Evolutionary conservation across 2,888 invertebrate species (phyloP).

Genomic region (Apomyelois bistriatella): DNA sequence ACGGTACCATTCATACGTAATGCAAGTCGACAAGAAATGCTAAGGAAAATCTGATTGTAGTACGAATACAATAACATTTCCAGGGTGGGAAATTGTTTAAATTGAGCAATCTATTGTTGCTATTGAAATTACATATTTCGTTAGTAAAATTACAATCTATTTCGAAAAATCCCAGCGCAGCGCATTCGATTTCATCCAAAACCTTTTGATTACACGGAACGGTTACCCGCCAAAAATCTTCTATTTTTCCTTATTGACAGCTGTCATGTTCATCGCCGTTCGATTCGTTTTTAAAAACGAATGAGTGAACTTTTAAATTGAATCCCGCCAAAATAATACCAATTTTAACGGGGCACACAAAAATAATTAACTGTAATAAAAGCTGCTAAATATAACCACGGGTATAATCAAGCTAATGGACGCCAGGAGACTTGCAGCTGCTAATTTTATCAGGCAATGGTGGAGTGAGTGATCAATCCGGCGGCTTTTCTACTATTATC

Average conservation of each 20-base stretch:
- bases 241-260: background rate
- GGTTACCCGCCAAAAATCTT: background rate
- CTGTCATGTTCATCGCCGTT: constrained; percentile 1
- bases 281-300: background rate
- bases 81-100: background rate
- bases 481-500: background rate
- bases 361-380: constrained; percentile 7
- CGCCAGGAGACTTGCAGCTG: constrained; percentile 19
- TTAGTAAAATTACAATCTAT: background rate
- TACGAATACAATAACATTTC: background rate
- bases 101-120: background rate
- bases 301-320: constrained; percentile 5
- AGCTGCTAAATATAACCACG: constrained; percentile 19
- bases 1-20: constrained; percentile 7
- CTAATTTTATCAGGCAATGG: constrained; percentile 15
- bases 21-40: constrained; percentile 2
- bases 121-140: background rate
- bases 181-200: background rate
- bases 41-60: constrained; percentile 2
- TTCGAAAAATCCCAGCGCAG: background rate
- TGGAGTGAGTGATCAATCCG: constrained; percentile 12
- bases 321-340: constrained; percentile 7
- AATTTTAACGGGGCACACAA: background rate
- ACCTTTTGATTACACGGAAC: background rate
- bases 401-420: constrained; percentile 19